A percentile compares a stretch with the other conserved stretches of the same genome.
Conservation (phyloP, 53 echinoderm and acorn worm species). For the Glandiceps talaboti region DNA sequence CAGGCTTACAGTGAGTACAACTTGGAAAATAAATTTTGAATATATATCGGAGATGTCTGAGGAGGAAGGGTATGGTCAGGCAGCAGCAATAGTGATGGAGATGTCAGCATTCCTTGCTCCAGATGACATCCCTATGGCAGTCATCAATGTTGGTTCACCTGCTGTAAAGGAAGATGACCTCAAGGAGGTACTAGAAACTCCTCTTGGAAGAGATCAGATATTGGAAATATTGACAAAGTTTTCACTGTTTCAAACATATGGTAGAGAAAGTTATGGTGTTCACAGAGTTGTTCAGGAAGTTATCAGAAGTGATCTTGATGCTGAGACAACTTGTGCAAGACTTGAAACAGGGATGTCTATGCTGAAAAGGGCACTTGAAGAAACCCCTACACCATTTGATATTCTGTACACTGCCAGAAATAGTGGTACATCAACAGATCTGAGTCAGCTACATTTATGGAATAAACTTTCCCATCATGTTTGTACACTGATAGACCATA, state of each 20-base stretch:
- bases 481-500: neutral
- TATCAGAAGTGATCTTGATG: neutral
- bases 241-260: neutral
- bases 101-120: neutral
- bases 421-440: neutral
- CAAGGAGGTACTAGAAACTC: neutral
- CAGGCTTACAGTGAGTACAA: neutral
- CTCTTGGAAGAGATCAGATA: neutral
- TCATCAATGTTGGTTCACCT: neutral
- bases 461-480: neutral
- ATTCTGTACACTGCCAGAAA: neutral
- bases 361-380: neutral
- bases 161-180: neutral
- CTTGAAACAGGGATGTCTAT: neutral
- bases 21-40: neutral
- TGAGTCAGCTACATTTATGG: neutral
- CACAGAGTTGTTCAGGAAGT: neutral
- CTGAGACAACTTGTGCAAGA: neutral
- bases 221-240: neutral
- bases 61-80: neutral
- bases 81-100: neutral
- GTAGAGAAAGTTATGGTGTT: neutral
- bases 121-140: neutral
- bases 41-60: neutral
- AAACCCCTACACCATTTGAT: neutral